Evolutionary conservation across 2,888 invertebrate species (phyloP), one percentile per base, ranked within the genome.

Genomic region (Chironomus tentans): DNA sequence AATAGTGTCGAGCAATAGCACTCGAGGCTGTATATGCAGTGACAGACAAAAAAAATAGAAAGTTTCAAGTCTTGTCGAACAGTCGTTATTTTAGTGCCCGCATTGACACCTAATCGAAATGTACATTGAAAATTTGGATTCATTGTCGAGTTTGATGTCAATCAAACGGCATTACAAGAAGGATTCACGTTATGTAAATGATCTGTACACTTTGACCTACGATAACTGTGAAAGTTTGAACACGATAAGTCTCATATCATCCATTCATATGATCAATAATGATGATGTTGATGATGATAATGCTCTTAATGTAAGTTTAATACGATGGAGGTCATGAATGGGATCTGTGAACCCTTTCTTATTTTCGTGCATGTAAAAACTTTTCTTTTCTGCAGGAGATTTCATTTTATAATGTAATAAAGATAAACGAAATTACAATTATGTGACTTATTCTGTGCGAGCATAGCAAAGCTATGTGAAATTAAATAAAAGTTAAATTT

Each of bases 131-230:
- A 47, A 47, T 56, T 65, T 78, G 77, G 78, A 79, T 65, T 86
- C 86, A 79, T 82, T 87, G 84, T 83, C 85, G 77, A 70, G 70
- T 47, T 28, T 70, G 21, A 70, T 70, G 15, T 86, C 86, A 85
- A 86, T 83, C 78, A 86, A 89, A 83, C 88, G 92, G 81, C 93
- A 93, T 84, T 94, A 94, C 82, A 94, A 94, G 85, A 93, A 94
- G 85, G 94, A 94, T 82, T 92, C 92, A 69, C 86, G 92, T 79
- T 94, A 92, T 84, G 88, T 94, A 77, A 86, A 90, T 81, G 93
- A 94, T 86, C 87, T 94, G 78, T 94, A 94, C 81, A 94, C 93
- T 71, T 88, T 94, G 80, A 93, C 93, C 72, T 94, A 93, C 82
- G 92, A 92, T 82, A 91, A 92, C 81, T 90, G 92, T 80, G 93